Percentiles rank a stretch among this genome's conserved stretches.
Evolutionary conservation across 2,888 invertebrate species (phyloP).

Genomic region (Hypomecis punctinalis): DNA sequence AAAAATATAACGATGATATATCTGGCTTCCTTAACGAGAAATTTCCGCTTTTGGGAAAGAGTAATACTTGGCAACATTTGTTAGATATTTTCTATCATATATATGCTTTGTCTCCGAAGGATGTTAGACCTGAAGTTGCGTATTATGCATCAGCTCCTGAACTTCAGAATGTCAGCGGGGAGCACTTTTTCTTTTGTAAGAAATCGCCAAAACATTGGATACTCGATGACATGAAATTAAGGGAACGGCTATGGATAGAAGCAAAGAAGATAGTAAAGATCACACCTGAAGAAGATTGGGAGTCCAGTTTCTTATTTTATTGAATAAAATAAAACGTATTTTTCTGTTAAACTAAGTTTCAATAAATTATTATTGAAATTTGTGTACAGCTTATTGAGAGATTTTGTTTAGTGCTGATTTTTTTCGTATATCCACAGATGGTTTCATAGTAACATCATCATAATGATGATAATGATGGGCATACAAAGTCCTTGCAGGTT

Average conservation of each 20-base stretch:
- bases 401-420: no score
- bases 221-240: constrained; percentile 50
- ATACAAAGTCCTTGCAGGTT: no score
- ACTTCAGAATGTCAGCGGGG: constrained; percentile 59
- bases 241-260: constrained; percentile 63
- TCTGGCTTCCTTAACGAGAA: constrained; percentile 54
- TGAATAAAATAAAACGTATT: no score
- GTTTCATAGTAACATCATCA: no score
- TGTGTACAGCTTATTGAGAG: no score
- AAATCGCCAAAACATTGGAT: constrained; percentile 43
- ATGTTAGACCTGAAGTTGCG: constrained; percentile 64
- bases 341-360: no score
- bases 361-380: no score
- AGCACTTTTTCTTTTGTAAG: constrained; percentile 66
- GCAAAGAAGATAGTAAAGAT: constrained; percentile 67
- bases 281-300: constrained; percentile 51
- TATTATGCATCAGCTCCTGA: constrained; percentile 65
- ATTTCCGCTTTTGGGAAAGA: neutral
- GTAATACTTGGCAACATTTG: neutral
- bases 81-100: neutral
- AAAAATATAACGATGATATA: constrained; percentile 51
- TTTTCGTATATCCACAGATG: no score
- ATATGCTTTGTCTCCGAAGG: constrained; percentile 50
- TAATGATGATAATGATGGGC: no score
- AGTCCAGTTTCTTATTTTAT: neutral